Base-by-base conservation (phyloP, 2,113 vertebrate genomes). In the Engraulis encrasicolus region DNA sequence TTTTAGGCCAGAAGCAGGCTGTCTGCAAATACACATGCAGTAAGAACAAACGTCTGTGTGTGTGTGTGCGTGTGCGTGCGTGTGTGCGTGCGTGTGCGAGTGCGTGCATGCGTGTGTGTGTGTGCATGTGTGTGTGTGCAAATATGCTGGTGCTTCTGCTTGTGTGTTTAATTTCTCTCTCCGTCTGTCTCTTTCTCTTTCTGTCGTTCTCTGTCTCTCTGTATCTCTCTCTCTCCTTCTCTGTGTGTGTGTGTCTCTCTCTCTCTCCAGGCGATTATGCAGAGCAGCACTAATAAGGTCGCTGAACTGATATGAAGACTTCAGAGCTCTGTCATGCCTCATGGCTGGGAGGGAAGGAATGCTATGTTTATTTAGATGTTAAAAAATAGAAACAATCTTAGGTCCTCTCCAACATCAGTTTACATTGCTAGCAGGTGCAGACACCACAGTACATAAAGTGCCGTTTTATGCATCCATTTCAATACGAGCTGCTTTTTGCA, bases 221-320 rank as follows among this genome's bases (percentile, higher is more conserved):
- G 4, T 45, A 3, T 45, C 40, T 45, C 40, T 45, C 9, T 45
- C 40, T 19, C 71, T 79, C 23, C 38, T 50, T 66, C 1, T 18
- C 17, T 34, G 4, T 49, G 36, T 37, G 27, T 54, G 36, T 1
- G 2, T 45, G 40, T n/a, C n/a, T 45, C 40, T 45, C 40, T 45
- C 9, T 45, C 40, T 19, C 71, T 79, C 23, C 38, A 36, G 11
- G 27, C 37, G 27, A 45, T 45, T 5, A 45, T 45, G 6, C 0
- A 74, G 31, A 20, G 12, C 23, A n/a, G 27, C 19, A 80, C 9
- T 9, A 36, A 49, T 31, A 52, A 84, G 80, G 50, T n/a, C 6
- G 79, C 52, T 86, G 38, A 84, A n/a, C 48, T 50, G 31, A 77
- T 78, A 50, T 77, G 18, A 52, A 52, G 15, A n/a, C 52, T 20